Evolutionary conservation across 1,140 invertebrate species (phyloP).

Genomic region (Tenebrio molitor): DNA sequence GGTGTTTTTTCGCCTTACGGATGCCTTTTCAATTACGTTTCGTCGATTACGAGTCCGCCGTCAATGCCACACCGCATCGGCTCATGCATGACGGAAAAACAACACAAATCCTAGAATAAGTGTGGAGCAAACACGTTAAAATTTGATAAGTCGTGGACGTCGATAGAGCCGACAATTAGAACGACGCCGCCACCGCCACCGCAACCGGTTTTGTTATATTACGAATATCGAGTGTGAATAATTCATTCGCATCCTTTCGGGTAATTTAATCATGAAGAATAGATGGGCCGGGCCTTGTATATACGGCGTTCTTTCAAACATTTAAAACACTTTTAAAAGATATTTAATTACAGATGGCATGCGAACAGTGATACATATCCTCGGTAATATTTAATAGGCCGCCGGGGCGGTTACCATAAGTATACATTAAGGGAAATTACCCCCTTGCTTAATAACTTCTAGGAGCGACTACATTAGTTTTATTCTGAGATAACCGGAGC

Average conservation of each 20-base stretch:
- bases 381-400: constrained; percentile 28
- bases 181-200: constrained; percentile 1
- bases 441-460: constrained; percentile 25
- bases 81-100: constrained; percentile 9
- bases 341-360: constrained; percentile 45
- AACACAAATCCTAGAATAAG: constrained; percentile 29
- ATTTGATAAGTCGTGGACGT: constrained; percentile 27
- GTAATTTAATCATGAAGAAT: constrained; percentile 43
- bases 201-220: constrained; percentile 21
- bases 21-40: constrained; percentile 30
- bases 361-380: constrained; percentile 29
- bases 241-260: constrained; percentile 44
- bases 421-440: constrained; percentile 36
- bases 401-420: constrained; percentile 11
- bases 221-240: constrained; percentile 30
- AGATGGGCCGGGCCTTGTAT: constrained; percentile 7
- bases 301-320: constrained; percentile 37
- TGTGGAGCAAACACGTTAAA: constrained; percentile 1
- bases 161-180: constrained; percentile 30
- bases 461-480: constrained; percentile 32
- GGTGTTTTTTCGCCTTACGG: constrained; percentile 1
- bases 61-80: constrained; percentile 11
- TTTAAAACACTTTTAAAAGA: constrained; percentile 41
- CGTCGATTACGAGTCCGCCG: constrained; percentile 17
- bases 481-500: constrained; percentile 16